Conservation (phyloP, 2,888 invertebrate genomes). For the Orthonevra nobilis region DNA sequence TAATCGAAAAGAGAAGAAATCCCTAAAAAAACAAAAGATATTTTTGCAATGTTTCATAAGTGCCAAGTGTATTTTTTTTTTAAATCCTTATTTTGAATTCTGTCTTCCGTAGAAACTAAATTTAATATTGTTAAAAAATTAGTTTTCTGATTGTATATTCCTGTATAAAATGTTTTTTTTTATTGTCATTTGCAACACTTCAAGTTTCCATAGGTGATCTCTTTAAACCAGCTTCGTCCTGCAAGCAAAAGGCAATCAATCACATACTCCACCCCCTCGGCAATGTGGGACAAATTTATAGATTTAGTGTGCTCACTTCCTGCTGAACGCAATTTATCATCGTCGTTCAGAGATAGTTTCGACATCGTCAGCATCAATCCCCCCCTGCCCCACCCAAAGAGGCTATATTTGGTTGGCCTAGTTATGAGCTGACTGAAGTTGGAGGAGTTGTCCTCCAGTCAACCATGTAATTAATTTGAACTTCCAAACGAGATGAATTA, state of each 20-base stretch:
- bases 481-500: slow-evolving; percentile 55
- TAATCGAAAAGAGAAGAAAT: too few relatives aligned
- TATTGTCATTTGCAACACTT: too few relatives aligned
- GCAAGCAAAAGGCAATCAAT: slow-evolving; percentile 62
- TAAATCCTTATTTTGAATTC: too few relatives aligned
- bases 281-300: slow-evolving; percentile 68
- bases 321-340: slow-evolving; percentile 62
- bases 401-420: slow-evolving; percentile 47
- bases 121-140: too few relatives aligned
- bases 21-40: too few relatives aligned
- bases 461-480: slow-evolving; percentile 64
- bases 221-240: too few relatives aligned
- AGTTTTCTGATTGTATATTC: too few relatives aligned
- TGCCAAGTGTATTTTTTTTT: too few relatives aligned
- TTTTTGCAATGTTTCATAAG: too few relatives aligned
- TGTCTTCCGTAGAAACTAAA: too few relatives aligned
- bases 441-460: slow-evolving; percentile 66
- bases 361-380: slow-evolving; percentile 30
- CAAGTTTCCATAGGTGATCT: too few relatives aligned
- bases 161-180: too few relatives aligned
- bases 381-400: slow-evolving; percentile 22
- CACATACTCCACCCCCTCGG: slow-evolving; percentile 43
- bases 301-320: slow-evolving; percentile 51
- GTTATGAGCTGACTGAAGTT: slow-evolving; percentile 59
- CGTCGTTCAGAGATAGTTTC: slow-evolving; percentile 58